Conservation (phyloP, 2,888 invertebrate species). For the Nomada ferruginata region DNA sequence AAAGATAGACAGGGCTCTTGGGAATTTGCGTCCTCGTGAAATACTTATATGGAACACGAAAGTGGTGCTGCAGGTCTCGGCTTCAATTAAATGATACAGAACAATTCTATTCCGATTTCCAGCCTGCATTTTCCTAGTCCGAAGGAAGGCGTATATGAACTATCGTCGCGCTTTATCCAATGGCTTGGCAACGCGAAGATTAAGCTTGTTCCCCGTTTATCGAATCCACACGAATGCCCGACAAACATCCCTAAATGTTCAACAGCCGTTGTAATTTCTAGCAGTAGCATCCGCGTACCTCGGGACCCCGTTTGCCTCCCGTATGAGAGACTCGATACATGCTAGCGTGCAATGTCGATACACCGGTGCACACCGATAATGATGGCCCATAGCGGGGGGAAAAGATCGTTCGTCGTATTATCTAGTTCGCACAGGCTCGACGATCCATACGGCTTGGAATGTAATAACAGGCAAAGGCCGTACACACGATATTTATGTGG, state of each 20-base stretch:
- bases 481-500: conserved; percentile 35
- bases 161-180: background rate
- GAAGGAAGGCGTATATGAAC: too few relatives aligned
- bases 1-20: background rate
- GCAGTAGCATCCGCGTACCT: conserved; percentile 1
- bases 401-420: conserved; percentile 35
- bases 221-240: background rate
- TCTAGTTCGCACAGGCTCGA: conserved; percentile 26
- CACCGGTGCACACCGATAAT: conserved; percentile 21
- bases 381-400: conserved; percentile 11
- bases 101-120: too few relatives aligned
- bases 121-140: too few relatives aligned
- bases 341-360: conserved; percentile 17
- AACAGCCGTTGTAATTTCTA: conserved; percentile 14
- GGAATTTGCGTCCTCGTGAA: background rate
- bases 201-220: background rate
- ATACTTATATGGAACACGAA: too few relatives aligned
- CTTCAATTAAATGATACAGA: too few relatives aligned
- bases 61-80: too few relatives aligned
- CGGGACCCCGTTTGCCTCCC: background rate
- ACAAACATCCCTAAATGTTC: conserved; percentile 19
- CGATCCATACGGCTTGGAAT: conserved; percentile 37
- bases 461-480: conserved; percentile 42
- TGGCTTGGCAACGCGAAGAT: background rate
- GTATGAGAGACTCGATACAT: background rate